These are phyloP conservation scores for Tortricodes alternella DNA, from an alignment of 2,888 invertebrate genomes.

Conservation along the genomic window DNA sequence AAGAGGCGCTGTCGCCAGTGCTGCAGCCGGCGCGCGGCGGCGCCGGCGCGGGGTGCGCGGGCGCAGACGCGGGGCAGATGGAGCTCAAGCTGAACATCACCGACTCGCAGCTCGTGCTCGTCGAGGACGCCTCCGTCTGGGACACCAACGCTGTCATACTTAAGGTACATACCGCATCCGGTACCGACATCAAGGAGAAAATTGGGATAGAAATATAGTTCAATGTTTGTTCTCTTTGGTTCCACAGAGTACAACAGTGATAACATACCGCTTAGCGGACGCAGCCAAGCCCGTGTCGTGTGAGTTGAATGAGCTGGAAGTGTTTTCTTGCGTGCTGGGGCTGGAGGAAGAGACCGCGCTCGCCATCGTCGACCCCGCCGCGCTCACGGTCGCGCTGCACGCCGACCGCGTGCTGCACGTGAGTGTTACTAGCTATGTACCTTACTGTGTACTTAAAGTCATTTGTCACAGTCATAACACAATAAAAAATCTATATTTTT, in stretches of 20 bases:
- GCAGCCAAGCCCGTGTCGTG: slow-evolving; percentile 91
- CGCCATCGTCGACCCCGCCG: slow-evolving; percentile 96
- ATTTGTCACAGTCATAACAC: background rate
- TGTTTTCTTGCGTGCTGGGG: slow-evolving; percentile 95
- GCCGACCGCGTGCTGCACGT: slow-evolving; percentile 75
- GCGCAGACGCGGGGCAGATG: slow-evolving; percentile 51
- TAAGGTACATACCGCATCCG: slow-evolving; percentile 72
- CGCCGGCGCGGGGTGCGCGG: slow-evolving; percentile 35
- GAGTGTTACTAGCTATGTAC: slow-evolving; percentile 31
- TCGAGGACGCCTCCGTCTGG: slow-evolving; percentile 93
- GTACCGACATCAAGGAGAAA: no score
- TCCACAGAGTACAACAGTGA: slow-evolving; percentile 92
- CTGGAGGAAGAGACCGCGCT: slow-evolving; percentile 96
- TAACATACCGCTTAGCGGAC: slow-evolving; percentile 89
- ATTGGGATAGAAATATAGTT: no score
- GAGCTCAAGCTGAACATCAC: slow-evolving; percentile 97
- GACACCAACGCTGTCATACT: slow-evolving; percentile 97
- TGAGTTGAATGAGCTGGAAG: slow-evolving; percentile 94
- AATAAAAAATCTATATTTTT: background rate
- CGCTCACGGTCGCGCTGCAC: slow-evolving; percentile 88
- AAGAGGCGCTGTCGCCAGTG: slow-evolving; percentile 40
- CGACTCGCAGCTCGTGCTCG: slow-evolving; percentile 96
- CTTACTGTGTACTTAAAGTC: background rate
- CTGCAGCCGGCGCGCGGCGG: slow-evolving; percentile 17
- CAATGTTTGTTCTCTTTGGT: no score